Conservation (phyloP, 2,888 invertebrate genomes). For the Hirtodrosophila confusa region DNA sequence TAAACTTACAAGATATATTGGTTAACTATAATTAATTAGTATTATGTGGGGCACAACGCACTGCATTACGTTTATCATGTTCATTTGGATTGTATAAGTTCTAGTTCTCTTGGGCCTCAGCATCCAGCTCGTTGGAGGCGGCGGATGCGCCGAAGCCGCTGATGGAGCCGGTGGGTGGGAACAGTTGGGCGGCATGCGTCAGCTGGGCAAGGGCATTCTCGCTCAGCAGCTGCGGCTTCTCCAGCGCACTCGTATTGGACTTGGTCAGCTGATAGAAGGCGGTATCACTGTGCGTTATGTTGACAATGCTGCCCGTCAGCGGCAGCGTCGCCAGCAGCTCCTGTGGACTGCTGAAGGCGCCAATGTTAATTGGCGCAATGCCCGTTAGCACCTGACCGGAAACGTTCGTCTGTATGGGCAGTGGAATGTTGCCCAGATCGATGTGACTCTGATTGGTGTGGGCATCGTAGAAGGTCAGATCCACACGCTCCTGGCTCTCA, state of each 20-base stretch:
- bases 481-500: conserved; percentile 85
- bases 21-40: conserved; percentile 25
- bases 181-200: conserved; percentile 73
- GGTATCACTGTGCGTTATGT: conserved; percentile 84
- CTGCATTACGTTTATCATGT: conserved; percentile 47
- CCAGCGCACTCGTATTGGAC: conserved; percentile 74
- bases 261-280: conserved; percentile 82
- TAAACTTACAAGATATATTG: conserved; percentile 26
- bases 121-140: conserved; percentile 52
- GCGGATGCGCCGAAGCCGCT: conserved; percentile 34
- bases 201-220: conserved; percentile 67
- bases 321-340: conserved; percentile 82
- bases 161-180: conserved; percentile 46
- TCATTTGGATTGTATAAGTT: conserved; percentile 4
- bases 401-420: conserved; percentile 86
- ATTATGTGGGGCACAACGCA: conserved; percentile 59
- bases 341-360: conserved; percentile 83
- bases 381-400: conserved; percentile 86
- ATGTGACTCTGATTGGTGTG: conserved; percentile 85
- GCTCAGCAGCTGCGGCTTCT: conserved; percentile 74
- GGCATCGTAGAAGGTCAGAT: conserved; percentile 86
- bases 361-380: conserved; percentile 85
- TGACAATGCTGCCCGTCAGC: conserved; percentile 83
- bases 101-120: conserved; percentile 36
- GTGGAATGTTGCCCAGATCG: conserved; percentile 85